Base-by-base conservation (phyloP, 2,113 vertebrate species). In the Uropsilus gracilis region DNA sequence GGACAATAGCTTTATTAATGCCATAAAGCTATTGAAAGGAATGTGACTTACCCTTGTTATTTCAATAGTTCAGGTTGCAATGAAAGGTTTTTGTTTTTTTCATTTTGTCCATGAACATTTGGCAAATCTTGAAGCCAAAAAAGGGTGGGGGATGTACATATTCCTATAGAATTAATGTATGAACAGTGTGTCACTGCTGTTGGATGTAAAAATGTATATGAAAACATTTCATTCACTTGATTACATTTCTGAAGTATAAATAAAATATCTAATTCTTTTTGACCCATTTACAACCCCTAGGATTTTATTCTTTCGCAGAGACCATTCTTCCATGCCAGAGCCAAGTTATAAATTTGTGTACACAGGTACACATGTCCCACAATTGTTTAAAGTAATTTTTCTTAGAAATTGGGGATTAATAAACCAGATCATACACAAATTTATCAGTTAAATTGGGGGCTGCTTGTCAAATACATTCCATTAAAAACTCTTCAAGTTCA, bases 181-280 rank as follows among this genome's bases (percentile, higher is more conserved):
- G 96, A 98, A 98, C 98, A 99, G 98, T 98, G 97, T 98, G 98
- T 98, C 98, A 98, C 98, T 98, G 97, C 94, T 98, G 96, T 97
- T 98, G 98, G 98, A 98, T 99, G 98, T 99, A 98, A 98, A 99
- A 98, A 98, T 98, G 98, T 99, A 98, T 98, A 98, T 99, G 97
- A 98, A 98, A 98, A 86, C 98, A 98, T 98, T 98, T 98, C 98
- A 98, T 98, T 98, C 98, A 98, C 97, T 98, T 98, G 98, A 97
- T 98, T 98, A 98, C 98, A 22, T 98, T 98, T 98, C 98, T 98
- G 98, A 98, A 98, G 97, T 98, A 98, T 98, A 98, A 99, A 99
- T 98, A 98, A 99, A 99, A 98, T 97, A 72, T 98, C 96, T 98
- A 98, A 98, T 98, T 98, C 98, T 98, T 98, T 98, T 98, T 98